Evolutionary conservation across 2,113 vertebrate genomes (phyloP), one percentile per base, ranked within the genome.

Genomic region (Gopherus evgoodei): DNA sequence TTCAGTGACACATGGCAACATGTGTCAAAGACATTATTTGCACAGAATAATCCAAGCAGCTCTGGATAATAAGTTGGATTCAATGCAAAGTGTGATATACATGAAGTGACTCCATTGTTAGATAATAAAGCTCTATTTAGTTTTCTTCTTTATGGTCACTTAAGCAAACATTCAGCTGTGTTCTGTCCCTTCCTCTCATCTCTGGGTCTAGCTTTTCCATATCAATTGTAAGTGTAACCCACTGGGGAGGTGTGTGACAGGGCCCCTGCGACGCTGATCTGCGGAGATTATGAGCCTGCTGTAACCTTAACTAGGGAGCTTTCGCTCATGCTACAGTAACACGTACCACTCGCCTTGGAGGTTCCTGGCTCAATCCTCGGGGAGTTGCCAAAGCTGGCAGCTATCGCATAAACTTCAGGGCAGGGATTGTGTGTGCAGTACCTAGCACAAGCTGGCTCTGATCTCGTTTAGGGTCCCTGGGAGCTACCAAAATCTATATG

Each of bases 221-320:
- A 42, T 13, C 19, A 6, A 16, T n/a, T 5, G 6, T 24, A 25
- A 42, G 65, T 0, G 0, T 57, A 57, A 19, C 31, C 31, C 81
- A 12, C 0, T 44, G 16, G 6, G 0, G 0, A 44, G 11, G 9
- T 2, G 11, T 12, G 4, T 13, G 21, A 31, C 57, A 52, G 17
- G 69, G n/a, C 81, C 0, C 0, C 82, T 25, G 53, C 21, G 0
- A 0, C 12, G 44, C 38, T 49, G 65, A 76, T 29, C 12, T 0
- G 1, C 10, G 7, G 59, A 81, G 76, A 21, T 8, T 9, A 29
- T 21, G 44, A 10, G 38, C 11, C 29, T 11, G 13, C 13, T 0
- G 0, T 57, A 12, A 2, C 22, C 38, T 3, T 31, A 62, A 62
- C 29, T 31, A 29, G 29, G 27, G 27, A 62, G 12, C 57, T 62